Evolutionary conservation across 2,113 vertebrate species (phyloP), one percentile per base, ranked within the genome.

Genomic region (Chitala chitala): DNA sequence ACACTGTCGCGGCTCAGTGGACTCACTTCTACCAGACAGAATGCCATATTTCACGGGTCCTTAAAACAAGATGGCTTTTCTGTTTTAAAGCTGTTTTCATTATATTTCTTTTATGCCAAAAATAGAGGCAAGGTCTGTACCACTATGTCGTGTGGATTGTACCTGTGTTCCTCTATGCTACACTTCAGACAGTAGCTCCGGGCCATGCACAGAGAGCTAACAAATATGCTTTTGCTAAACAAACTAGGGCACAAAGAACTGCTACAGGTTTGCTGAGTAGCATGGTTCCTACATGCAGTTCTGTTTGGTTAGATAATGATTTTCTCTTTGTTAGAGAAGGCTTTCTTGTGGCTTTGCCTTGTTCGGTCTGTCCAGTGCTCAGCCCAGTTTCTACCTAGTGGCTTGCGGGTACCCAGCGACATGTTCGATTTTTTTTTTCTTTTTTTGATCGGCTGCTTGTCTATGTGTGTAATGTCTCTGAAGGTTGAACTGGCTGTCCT

Each of bases 401-500:
- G n/a, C n/a, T n/a, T n/a, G n/a, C n/a, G n/a, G n/a, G n/a, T n/a
- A n/a, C n/a, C n/a, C n/a, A n/a, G n/a, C n/a, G n/a, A n/a, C n/a
- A n/a, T n/a, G n/a, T n/a, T n/a, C n/a, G n/a, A n/a, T n/a, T n/a
- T n/a, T n/a, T n/a, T n/a, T n/a, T n/a, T n/a, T n/a, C n/a, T n/a
- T n/a, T n/a, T n/a, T n/a, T n/a, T n/a, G n/a, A n/a, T n/a, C n/a
- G n/a, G n/a, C n/a, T n/a, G n/a, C n/a, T n/a, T n/a, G n/a, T n/a
- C n/a, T n/a, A n/a, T n/a, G n/a, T n/a, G n/a, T n/a, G n/a, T n/a
- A n/a, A n/a, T n/a, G n/a, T n/a, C n/a, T n/a, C n/a, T n/a, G n/a
- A n/a, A n/a, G n/a, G n/a, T n/a, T n/a, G 81, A 80, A 78, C 75
- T 83, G 85, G 77, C 78, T 74, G 68, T 82, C 48, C n/a, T 15